Conservation (phyloP, 2,888 invertebrate species). For the Diaprepes abbreviatus region DNA sequence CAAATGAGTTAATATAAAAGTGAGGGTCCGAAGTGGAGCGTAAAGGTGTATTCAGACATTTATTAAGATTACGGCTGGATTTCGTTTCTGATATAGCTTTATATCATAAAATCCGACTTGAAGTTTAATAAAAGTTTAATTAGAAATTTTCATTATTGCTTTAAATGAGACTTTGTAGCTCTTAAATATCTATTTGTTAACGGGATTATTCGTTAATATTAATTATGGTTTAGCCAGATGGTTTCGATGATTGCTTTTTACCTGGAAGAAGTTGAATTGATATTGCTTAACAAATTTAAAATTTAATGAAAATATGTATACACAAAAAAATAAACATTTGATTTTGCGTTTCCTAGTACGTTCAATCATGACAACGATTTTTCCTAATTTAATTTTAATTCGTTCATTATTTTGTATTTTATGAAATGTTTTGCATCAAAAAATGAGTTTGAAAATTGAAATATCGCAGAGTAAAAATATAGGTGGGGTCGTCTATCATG, state of each 20-base stretch:
- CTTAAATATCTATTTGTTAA: slow-evolving; percentile 5
- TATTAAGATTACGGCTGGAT: slow-evolving; percentile 60
- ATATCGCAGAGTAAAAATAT: no score
- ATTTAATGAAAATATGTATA: no score
- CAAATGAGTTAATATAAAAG: slow-evolving; percentile 61
- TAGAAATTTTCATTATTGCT: slow-evolving; percentile 64
- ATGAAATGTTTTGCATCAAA: no score
- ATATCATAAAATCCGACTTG: slow-evolving; percentile 63
- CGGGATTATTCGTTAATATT: background rate
- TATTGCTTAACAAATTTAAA: background rate
- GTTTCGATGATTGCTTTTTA: background rate
- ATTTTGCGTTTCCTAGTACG: no score
- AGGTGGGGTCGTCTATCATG: no score
- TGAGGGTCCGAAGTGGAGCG: slow-evolving; percentile 52
- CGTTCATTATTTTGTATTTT: no score
- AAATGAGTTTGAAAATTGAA: no score
- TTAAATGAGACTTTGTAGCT: slow-evolving; percentile 58
- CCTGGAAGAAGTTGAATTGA: background rate
- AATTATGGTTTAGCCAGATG: background rate
- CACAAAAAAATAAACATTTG: no score
- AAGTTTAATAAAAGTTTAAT: slow-evolving; percentile 67
- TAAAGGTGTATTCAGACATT: slow-evolving; percentile 57
- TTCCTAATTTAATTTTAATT: no score
- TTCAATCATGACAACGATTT: no score
- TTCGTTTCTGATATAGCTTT: slow-evolving; percentile 59